These are phyloP conservation scores for Chelmon rostratus DNA, from an alignment of 2,797 vertebrate genomes.

Conservation along the genomic window DNA sequence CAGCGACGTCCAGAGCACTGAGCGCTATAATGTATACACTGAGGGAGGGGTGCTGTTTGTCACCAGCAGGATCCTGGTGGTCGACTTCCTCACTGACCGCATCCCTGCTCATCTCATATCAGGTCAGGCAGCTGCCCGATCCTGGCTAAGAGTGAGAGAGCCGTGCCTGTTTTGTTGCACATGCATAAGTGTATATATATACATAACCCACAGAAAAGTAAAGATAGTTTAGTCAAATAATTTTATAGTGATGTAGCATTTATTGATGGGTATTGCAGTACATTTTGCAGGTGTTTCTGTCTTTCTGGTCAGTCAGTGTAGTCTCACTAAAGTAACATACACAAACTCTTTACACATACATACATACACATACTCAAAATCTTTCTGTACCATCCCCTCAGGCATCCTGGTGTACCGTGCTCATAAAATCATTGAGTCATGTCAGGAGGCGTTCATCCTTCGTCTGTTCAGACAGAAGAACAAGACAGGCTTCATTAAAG, in stretches of 20 bases:
- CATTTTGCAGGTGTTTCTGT: neutral
- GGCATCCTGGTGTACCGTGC: constrained; percentile 97
- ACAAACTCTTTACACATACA: no score
- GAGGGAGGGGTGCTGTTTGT: constrained; percentile 95
- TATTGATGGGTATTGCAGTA: neutral
- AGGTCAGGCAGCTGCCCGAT: constrained; percentile 60
- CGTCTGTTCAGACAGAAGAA: constrained; percentile 98
- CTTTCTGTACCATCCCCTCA: constrained; percentile 57
- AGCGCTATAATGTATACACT: constrained; percentile 93
- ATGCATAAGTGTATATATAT: no score
- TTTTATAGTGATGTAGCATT: neutral
- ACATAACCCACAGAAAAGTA: neutral
- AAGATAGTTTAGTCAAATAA: neutral
- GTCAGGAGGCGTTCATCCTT: constrained; percentile 97
- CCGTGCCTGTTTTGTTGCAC: neutral
- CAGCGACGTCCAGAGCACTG: constrained; percentile 89
- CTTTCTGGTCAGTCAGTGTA: neutral
- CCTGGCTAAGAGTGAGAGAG: neutral
- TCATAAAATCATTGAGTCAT: constrained; percentile 97
- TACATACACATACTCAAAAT: no score
- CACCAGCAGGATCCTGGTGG: constrained; percentile 96
- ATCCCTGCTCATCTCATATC: constrained; percentile 95
- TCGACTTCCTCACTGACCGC: constrained; percentile 96
- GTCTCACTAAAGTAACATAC: neutral
- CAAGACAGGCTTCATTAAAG: constrained; percentile 98